Percentiles rank a stretch among this genome's conserved stretches.
Evolutionary conservation across 2,113 vertebrate species (phyloP).

Genomic region (Sminthopsis crassicaudata): DNA sequence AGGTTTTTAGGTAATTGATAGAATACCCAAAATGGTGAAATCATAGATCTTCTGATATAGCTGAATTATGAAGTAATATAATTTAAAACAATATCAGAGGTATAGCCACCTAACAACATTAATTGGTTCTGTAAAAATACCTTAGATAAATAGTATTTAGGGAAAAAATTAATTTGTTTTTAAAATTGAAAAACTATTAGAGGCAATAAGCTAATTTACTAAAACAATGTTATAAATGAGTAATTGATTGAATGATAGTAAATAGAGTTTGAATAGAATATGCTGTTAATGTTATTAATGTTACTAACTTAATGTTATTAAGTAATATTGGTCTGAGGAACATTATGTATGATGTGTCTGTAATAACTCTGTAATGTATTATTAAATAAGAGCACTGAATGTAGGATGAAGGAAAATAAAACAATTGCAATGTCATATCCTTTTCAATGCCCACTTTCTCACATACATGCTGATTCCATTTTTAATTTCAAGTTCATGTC

Average conservation of each 20-base stretch:
- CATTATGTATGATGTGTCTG: not conserved
- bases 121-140: not conserved
- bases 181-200: not conserved
- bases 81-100: not conserved
- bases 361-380: not conserved
- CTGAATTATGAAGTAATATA: not conserved
- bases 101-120: not conserved
- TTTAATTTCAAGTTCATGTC: not conserved
- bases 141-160: not conserved
- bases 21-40: not conserved
- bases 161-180: not conserved
- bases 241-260: not conserved
- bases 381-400: not conserved
- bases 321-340: not conserved
- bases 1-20: not conserved
- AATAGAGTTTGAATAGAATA: not conserved
- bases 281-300: not conserved
- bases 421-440: not conserved
- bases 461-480: not conserved
- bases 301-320: too few species aligned
- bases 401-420: not conserved
- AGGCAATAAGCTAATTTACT: not conserved
- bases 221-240: not conserved
- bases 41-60: not conserved
- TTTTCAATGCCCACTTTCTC: not conserved